These are phyloP conservation scores for Drosophila teissieri DNA, from an alignment of 1,140 invertebrate genomes.

Conservation along the genomic window DNA sequence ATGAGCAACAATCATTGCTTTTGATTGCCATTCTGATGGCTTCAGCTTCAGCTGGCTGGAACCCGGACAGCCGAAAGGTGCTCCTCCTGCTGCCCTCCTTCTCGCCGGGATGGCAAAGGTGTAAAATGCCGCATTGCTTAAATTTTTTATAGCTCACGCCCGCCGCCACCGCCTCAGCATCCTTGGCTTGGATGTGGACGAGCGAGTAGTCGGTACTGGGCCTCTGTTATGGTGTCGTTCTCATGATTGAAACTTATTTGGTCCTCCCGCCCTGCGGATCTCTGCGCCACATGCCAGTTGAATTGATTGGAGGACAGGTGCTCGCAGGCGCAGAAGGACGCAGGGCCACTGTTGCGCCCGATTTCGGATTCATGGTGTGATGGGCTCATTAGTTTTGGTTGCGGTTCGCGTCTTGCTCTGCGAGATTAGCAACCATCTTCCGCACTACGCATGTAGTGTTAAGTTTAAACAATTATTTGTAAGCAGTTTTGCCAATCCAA, in stretches of 20 bases:
- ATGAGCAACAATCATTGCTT: constrained; percentile 82
- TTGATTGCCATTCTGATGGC: constrained; percentile 75
- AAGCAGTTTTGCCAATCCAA: neutral
- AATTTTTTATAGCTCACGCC: constrained; percentile 69
- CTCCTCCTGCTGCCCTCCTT: neutral
- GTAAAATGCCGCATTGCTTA: constrained; percentile 78
- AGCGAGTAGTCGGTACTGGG: neutral
- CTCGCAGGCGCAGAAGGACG: neutral
- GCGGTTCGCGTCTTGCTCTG: constrained; percentile 22
- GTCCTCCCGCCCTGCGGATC: neutral
- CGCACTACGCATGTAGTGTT: constrained; percentile 19
- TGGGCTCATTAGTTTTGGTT: constrained; percentile 61
- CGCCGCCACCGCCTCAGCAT: constrained; percentile 33
- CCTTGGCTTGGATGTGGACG: neutral
- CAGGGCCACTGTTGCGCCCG: constrained; percentile 40
- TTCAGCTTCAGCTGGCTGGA: constrained; percentile 18
- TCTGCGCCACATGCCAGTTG: constrained; percentile 42
- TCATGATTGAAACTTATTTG: constrained; percentile 71
- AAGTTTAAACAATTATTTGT: neutral
- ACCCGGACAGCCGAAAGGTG: neutral
- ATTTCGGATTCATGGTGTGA: constrained; percentile 32
- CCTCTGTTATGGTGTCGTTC: constrained; percentile 57
- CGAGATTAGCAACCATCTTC: constrained; percentile 38
- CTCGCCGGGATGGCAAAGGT: constrained; percentile 38
- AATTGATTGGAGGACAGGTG: constrained; percentile 68